Evolutionary conservation across 2,797 vertebrate genomes (phyloP), one percentile per base, ranked within the genome.

Genomic region (Manis javanica): DNA sequence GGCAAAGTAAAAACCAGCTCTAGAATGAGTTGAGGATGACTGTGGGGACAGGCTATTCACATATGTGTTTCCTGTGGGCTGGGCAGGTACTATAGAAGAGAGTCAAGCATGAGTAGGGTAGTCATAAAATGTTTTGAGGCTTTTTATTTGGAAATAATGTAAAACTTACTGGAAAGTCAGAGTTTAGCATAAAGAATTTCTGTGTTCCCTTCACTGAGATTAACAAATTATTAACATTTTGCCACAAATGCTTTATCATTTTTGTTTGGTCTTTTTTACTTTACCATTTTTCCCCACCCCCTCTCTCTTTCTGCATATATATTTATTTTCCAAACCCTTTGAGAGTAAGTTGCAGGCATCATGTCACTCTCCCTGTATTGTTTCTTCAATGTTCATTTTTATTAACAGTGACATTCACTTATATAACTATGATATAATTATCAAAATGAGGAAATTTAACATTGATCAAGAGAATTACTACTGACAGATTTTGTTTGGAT

Each of bases 131-230:
- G 4, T 23, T 34, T 59, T 69, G 66, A 92, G 77, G 26, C 1
- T 64, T 85, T 94, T 69, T 57, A 71, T 79, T 84, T 92, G 46
- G 23, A 87, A 81, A 63, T 64, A 63, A 75, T 71, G 85, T 81
- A 85, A 91, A 88, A 82, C 11, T 72, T 61, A 66, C 11, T 55
- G 18, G 46, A 64, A 79, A 90, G 31, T 69, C 61, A 4, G 24
- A 86, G 46, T 34, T 26, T 83, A 74, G 16, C 8, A 39, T 55
- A 77, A 3, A 89, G 14, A 87, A 83, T 34, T 37, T 9, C 2
- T 13, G 4, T 71, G 31, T 39, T 59, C n/a, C n/a, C 15, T 81
- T 93, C 24, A 29, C n/a, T 72, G n/a, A 83, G 39, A 63, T 59
- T 19, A 69, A 31, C 3, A 24, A 12, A 46, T 74, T 68, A 5